Evolutionary conservation across 2,888 invertebrate genomes (phyloP).

Genomic region (Limnephilus lunatus): DNA sequence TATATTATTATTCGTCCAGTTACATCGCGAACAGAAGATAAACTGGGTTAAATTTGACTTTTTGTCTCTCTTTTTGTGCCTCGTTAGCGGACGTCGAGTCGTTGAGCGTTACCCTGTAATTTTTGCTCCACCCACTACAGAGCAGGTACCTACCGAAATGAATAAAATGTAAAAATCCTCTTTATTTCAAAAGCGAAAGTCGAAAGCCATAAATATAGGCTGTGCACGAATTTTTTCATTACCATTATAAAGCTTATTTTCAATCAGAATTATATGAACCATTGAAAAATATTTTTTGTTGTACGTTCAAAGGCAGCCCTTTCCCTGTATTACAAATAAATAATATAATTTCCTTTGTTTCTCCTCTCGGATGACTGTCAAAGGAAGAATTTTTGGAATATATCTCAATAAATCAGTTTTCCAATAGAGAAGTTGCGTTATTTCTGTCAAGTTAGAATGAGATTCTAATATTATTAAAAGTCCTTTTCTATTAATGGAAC

Average conservation of each 20-base stretch:
- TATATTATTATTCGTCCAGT: background rate
- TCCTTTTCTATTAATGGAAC: too few relatives aligned
- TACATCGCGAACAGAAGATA: background rate
- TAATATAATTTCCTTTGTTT: background rate
- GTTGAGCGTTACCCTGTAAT: background rate
- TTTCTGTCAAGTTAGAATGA: background rate
- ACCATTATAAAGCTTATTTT: background rate
- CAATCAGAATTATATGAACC: background rate
- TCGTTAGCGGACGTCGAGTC: background rate
- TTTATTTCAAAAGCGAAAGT: background rate
- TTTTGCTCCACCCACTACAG: background rate
- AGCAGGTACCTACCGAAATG: background rate
- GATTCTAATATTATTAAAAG: too few relatives aligned
- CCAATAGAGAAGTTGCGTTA: background rate
- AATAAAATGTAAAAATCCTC: background rate
- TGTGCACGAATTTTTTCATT: background rate
- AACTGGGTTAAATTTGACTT: background rate
- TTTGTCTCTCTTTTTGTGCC: background rate
- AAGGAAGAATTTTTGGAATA: constrained; percentile 24
- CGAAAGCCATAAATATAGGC: background rate
- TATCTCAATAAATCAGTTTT: background rate
- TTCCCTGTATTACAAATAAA: background rate
- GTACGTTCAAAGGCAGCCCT: background rate
- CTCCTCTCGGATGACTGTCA: constrained; percentile 20
- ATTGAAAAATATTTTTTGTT: background rate